Conservation (phyloP, 2,888 invertebrate species). For the Mellilla xanthometata region DNA sequence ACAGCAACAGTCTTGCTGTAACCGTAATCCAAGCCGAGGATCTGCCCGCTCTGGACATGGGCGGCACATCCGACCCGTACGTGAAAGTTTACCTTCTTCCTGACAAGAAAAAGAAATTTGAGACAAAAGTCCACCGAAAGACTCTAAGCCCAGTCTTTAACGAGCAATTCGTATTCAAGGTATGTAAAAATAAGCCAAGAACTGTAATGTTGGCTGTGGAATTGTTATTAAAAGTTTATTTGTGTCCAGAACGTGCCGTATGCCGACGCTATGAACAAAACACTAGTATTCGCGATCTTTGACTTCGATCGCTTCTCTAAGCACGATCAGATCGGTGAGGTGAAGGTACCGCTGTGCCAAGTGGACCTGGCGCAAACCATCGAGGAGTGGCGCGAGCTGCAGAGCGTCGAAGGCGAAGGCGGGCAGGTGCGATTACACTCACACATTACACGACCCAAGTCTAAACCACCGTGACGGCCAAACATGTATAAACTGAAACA, state of each 20-base stretch:
- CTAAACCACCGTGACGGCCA: slow-evolving; percentile 35
- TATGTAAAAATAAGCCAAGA: slow-evolving; percentile 56
- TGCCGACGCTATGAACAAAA: slow-evolving; percentile 99
- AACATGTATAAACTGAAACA: slow-evolving; percentile 41
- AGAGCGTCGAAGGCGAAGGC: slow-evolving; percentile 99
- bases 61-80: slow-evolving; percentile 99
- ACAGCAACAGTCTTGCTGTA: slow-evolving; percentile 98
- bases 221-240: slow-evolving; percentile 22
- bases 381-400: slow-evolving; percentile 99
- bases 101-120: slow-evolving; percentile 99
- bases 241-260: slow-evolving; percentile 94
- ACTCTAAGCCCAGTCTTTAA: slow-evolving; percentile 99
- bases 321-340: slow-evolving; percentile 99
- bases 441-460: slow-evolving; percentile 43
- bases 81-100: slow-evolving; percentile 99
- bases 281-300: slow-evolving; percentile 99
- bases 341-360: slow-evolving; percentile 98
- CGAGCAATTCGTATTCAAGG: slow-evolving; percentile 99
- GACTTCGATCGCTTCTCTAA: slow-evolving; percentile 99
- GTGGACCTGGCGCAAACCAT: slow-evolving; percentile 99
- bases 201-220: neutral
- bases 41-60: slow-evolving; percentile 99
- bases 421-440: slow-evolving; percentile 89
- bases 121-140: slow-evolving; percentile 99
- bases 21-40: slow-evolving; percentile 99